Evolutionary conservation across 2,888 invertebrate species (phyloP).

Genomic region (Amphipoea lucens): DNA sequence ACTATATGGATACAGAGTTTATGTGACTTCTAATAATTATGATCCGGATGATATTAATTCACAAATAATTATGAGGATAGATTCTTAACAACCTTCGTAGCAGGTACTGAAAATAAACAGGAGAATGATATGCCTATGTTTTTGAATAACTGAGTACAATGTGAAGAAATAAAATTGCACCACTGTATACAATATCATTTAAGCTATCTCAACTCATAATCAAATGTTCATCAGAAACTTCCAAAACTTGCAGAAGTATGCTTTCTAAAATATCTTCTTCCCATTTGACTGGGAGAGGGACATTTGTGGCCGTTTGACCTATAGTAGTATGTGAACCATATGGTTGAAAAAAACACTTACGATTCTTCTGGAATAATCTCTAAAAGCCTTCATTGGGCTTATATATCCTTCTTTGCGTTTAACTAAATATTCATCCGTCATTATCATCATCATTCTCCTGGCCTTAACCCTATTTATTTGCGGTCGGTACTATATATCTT

Average conservation of each 20-base stretch:
- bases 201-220: background rate
- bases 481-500: too few species aligned
- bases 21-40: background rate
- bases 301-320: slow-evolving; percentile 75
- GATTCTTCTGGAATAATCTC: background rate
- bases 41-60: background rate
- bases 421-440: background rate
- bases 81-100: background rate
- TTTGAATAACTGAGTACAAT: background rate
- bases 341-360: slow-evolving; percentile 16
- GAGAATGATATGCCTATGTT: background rate
- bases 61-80: background rate
- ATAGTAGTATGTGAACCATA: slow-evolving; percentile 53
- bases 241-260: background rate
- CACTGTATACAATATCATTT: background rate
- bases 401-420: background rate
- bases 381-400: background rate
- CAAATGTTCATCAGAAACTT: background rate
- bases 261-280: slow-evolving; percentile 36
- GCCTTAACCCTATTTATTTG: too few species aligned
- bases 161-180: background rate
- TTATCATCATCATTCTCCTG: too few species aligned
- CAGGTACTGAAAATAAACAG: background rate
- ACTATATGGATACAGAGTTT: background rate
- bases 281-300: slow-evolving; percentile 45